Conservation (phyloP, 23 tunicate genomes). For the Trididemnum miniatum region DNA sequence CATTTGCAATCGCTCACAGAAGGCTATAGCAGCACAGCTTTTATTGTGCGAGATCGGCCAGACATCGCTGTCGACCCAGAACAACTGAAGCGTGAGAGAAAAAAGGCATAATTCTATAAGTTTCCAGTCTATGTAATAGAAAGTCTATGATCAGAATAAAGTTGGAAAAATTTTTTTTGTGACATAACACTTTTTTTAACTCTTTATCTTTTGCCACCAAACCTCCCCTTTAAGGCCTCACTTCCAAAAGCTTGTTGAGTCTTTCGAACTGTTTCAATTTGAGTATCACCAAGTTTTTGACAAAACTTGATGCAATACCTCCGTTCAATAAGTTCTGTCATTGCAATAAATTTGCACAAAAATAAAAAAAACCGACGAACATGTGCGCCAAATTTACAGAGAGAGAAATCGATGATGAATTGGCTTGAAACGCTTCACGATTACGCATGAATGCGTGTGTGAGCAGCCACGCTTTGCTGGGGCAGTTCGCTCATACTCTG, state of each 20-base stretch:
- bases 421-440: background rate
- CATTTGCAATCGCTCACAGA: too few species aligned
- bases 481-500: background rate
- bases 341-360: background rate
- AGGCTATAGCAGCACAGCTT: too few species aligned
- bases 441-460: background rate
- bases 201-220: too few species aligned
- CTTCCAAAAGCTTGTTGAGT: background rate
- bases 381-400: background rate
- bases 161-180: too few species aligned
- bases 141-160: too few species aligned
- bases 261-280: background rate
- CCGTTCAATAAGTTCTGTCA: background rate
- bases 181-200: too few species aligned
- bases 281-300: background rate
- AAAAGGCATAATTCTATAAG: too few species aligned
- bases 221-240: background rate
- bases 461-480: background rate
- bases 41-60: too few species aligned
- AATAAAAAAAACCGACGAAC: background rate
- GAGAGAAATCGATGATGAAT: background rate
- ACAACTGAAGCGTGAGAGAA: too few species aligned
- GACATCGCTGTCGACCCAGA: too few species aligned
- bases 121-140: too few species aligned
- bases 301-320: background rate